Evolutionary conservation across 1,140 invertebrate genomes (phyloP), one percentile per base, ranked within the genome.

Genomic region (Proctacanthus coquilletti): DNA sequence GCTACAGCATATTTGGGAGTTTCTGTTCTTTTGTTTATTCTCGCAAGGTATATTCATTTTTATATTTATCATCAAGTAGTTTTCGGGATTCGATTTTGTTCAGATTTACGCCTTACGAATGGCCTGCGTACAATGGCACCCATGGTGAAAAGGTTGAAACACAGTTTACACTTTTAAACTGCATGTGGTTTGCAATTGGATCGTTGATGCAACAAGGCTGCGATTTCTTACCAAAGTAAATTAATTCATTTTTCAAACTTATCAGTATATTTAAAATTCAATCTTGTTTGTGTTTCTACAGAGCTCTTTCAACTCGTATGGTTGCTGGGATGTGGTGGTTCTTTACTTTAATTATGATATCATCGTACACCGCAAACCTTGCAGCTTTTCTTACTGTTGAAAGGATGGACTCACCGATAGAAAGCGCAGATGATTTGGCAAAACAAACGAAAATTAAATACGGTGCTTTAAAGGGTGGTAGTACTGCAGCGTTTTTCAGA

Each of bases 361-460:
- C 91, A 11, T 96, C 91, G 1, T 97, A 97, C 63, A 98, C 93
- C 18, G 93, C 93, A 21, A 96, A 97, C 62, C 69, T 97, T 48
- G 94, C 94, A 15, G 92, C 94, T 18, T 97, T 98, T 63, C 63
- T 98, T 4, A 98, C 93, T 1, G 91, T 96, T 4, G 91, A 96
- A 57, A 69, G 89, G 45, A 88, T 97, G 79, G 85, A 94, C 56
- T 88, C 88, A 1, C 88, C 92, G 5, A 98, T 98, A 37, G 84
- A 94, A 60, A 87, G 80, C 50, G 86, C 88, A 1, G 91, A 97
- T 59, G 94, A 97, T 64, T 66, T 98, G 32, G 87, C 91, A 6
- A 92, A 91, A 60, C 93, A 98, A 62, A 92, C 86, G 0, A 85
- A 88, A 66, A 94, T 98, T 45, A 89, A 93, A 62, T 98, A 98